Evolutionary conservation across 2,888 invertebrate species (phyloP), one percentile per base, ranked within the genome.

Genomic region (Agriopis marginaria): DNA sequence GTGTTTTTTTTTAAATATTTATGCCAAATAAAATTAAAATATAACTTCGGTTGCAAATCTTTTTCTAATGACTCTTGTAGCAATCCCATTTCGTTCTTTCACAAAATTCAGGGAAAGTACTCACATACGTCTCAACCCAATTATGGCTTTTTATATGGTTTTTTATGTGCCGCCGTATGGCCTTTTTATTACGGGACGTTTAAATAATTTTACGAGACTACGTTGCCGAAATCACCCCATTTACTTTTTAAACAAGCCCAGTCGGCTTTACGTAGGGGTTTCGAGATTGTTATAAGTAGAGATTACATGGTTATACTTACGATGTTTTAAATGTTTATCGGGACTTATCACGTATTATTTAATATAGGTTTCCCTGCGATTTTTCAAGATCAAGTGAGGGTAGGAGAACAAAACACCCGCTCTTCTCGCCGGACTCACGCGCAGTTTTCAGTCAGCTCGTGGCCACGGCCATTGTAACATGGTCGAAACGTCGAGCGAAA

Each of bases 201-300:
- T 89, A 91, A 91, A 91, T 92, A 90, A 91, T 91, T 91, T 91
- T 91, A 91, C 88, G 89, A 87, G 90, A 91, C 90, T 90, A 87
- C 89, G 84, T 88, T 82, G 78, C 86, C 85, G 84, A 88, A 91
- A 70, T 88, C 88, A 86, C 88, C 87, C 87, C 84, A 89, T 89
- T 90, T 88, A 82, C 85, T 88, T 89, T 89, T 88, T 88, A 86
- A 88, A 86, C 84, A 87, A 83, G 70, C 70, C 53, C 65, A 32
- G 58, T 59, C 11, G 63, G 66, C 66, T 63, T 63, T 70, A 63
- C 56, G 51, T 61, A n/a, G 68, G 64, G 64, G 60, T 53, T 66
- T 70, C 11, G 65, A 66, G 70, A 70, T 66, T 70, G 55, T 58
- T 65, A 59, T 68, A 61, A 61, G 56, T 51, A 44, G 40, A 58